Conservation (phyloP, 1,140 invertebrate species). For the Calosoma granatense region DNA sequence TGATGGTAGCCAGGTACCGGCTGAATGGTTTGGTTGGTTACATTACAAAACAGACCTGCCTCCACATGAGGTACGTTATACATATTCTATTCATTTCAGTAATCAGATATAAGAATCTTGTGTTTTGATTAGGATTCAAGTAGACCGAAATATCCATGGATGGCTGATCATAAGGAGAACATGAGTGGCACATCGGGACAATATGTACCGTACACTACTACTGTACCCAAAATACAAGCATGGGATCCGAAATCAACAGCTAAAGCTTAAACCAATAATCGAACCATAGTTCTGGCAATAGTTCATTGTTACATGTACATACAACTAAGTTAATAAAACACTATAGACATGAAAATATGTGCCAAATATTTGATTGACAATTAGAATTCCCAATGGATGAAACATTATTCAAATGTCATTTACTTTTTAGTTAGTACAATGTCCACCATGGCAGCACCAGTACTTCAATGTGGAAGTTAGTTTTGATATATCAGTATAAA, state of each 20-base stretch:
- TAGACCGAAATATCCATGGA: conserved; percentile 76
- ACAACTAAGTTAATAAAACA: no score
- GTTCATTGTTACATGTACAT: no score
- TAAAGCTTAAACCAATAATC: no score
- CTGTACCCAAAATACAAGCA: conserved; percentile 68
- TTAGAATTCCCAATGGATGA: no score
- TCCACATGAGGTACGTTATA: conserved; percentile 38
- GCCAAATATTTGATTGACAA: no score
- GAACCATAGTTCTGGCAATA: no score
- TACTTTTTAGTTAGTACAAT: no score
- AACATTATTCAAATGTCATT: no score
- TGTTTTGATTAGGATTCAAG: conserved; percentile 45
- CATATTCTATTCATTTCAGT: neutral
- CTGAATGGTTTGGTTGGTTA: conserved; percentile 86
- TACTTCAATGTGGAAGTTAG: no score
- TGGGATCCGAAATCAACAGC: conserved; percentile 59
- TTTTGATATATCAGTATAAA: no score
- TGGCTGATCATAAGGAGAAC: conserved; percentile 75
- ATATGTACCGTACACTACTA: conserved; percentile 87
- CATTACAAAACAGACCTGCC: conserved; percentile 74
- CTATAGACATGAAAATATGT: no score
- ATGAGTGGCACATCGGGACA: conserved; percentile 63
- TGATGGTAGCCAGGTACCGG: conserved; percentile 85
- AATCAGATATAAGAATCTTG: neutral
- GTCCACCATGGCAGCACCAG: no score